Evolutionary conservation across 2,113 vertebrate species (phyloP).

Genomic region (Aleadryas rufinucha): DNA sequence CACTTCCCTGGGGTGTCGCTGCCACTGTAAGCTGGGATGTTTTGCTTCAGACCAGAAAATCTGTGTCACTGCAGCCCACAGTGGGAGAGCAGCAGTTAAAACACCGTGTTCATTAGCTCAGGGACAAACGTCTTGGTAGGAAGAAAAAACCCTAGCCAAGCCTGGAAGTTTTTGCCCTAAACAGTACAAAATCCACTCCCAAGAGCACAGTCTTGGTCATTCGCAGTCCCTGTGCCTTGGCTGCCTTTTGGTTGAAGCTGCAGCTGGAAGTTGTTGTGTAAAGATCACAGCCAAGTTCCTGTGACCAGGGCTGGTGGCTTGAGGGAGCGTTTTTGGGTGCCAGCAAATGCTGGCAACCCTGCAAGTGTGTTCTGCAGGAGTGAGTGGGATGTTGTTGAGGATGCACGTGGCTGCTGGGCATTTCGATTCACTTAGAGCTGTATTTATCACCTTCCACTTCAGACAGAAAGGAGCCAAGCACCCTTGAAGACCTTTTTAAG

Average conservation of each 20-base stretch:
- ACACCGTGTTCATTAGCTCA: accelerated
- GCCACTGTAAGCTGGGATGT: background rate
- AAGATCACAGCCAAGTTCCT: background rate
- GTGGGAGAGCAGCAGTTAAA: background rate
- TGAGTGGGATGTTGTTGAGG: background rate
- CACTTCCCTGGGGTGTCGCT: accelerated
- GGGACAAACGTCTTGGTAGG: background rate
- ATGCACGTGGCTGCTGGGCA: background rate
- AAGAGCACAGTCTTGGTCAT: accelerated
- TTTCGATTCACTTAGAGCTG: background rate
- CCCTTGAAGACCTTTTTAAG: background rate
- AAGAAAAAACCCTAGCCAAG: background rate
- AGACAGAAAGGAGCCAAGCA: background rate
- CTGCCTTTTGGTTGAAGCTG: background rate
- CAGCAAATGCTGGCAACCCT: background rate
- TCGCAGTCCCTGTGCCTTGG: background rate
- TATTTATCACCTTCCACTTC: background rate
- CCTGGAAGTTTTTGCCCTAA: background rate
- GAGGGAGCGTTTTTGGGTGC: background rate
- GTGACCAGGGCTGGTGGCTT: background rate
- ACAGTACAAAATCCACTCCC: background rate
- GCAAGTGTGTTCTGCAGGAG: background rate
- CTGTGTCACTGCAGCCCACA: accelerated
- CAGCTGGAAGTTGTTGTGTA: background rate
- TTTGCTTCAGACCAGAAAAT: background rate